phyloP scores from a whole-genome alignment of 2,113 vertebrate genomes.

The Psittacara wagleri region DNA sequence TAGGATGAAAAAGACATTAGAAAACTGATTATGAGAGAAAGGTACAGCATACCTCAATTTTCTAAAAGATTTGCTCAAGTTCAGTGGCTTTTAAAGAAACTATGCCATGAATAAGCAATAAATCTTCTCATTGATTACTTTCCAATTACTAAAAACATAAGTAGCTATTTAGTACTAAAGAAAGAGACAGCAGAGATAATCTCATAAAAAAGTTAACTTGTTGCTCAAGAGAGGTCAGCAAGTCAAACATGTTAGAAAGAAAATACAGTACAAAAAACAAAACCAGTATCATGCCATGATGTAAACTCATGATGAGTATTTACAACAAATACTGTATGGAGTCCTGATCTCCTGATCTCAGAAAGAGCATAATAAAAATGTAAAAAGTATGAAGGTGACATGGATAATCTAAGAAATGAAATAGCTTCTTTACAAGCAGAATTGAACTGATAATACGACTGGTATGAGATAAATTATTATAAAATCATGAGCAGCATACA shows the following conservation, averaged over 20 bases:
- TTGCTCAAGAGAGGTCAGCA: background rate
- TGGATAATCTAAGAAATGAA: background rate
- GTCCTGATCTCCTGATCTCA: background rate
- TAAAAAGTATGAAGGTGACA: background rate
- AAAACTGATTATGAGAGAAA: background rate
- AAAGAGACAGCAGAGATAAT: background rate
- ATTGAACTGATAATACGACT: background rate
- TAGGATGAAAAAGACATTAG: background rate
- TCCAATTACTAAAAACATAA: background rate
- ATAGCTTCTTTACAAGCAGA: background rate
- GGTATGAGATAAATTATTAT: background rate
- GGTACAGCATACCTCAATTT: background rate
- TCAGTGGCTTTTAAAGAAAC: background rate
- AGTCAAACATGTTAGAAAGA: background rate
- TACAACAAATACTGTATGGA: background rate
- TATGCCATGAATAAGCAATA: background rate
- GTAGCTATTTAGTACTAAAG: background rate
- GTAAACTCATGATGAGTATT: background rate
- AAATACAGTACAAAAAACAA: background rate
- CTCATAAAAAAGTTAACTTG: background rate
- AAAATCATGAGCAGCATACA: background rate
- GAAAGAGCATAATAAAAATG: background rate
- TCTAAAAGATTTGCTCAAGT: background rate
- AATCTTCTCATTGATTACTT: background rate
- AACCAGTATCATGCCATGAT: background rate